Base-by-base conservation (phyloP, 1,140 invertebrate genomes). In the Apis cerana region DNA sequence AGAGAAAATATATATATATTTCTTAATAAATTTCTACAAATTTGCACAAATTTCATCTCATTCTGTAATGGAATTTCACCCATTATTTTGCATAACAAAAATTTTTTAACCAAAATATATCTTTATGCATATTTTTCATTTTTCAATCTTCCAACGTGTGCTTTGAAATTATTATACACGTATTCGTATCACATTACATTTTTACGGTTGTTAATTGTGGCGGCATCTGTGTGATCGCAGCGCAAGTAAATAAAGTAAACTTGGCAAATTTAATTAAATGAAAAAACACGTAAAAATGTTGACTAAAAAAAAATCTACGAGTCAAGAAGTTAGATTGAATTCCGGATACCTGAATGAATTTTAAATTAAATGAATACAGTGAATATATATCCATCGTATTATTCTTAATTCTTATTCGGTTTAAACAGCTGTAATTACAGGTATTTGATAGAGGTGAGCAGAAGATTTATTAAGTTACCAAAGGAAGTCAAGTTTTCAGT, bases 61-160 rank as follows among this genome's bases (percentile, higher is more conserved):
- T 82, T 78, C 84, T 54, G 84, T 91, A 91, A 91, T 91, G 91
- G 91, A 91, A 91, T 91, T 91, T 91, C 90, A 90, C 23, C 59
- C 83, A 65, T 78, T 43, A 15, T 75, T 78, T 78, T 68, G n/a
- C 80, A 62, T 80, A 43, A 12, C 78, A 75, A 80, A 69, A 86
- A 54, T 12, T 33, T 21, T 50, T 33, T n/a, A 17, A 19, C 23
- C 59, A 78, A 19, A 74, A 74, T 21, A 33, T 62, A 27, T 54
- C n/a, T 48, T 52, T 52, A 19, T 19, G 76, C 17, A 59, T 48
- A 70, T 82, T 78, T 82, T 82, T 82, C 81, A 87, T 80, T 86
- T 86, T 87, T 86, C 62, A 80, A 76, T 79, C 15, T 43, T 48
- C 70, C 19, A 48, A 21, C 15, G 12, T 12, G 23, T 9, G 50